Evolutionary conservation across 2,797 vertebrate genomes (phyloP).

Genomic region (Streptopelia turtur): DNA sequence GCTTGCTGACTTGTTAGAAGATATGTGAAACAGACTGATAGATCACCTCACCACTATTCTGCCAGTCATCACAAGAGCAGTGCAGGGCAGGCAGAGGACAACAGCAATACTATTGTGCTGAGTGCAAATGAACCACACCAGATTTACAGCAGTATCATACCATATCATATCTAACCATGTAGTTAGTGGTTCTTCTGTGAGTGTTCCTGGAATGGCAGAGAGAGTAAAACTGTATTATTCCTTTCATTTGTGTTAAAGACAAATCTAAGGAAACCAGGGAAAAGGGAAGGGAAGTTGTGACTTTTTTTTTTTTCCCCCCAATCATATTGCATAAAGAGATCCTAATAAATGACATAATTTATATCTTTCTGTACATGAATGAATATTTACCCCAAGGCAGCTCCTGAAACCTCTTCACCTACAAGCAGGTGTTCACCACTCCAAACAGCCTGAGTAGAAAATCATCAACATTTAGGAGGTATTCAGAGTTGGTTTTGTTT

Average conservation of each 20-base stretch:
- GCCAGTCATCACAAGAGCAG: neutral
- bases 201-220: neutral
- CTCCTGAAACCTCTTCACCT: neutral
- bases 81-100: neutral
- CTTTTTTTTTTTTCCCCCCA: neutral
- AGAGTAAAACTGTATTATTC: neutral
- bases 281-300: neutral
- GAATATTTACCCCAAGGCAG: neutral
- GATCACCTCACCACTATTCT: neutral
- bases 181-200: neutral
- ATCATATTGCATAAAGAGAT: accelerated
- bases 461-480: neutral
- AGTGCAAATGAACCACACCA: neutral
- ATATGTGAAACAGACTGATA: neutral
- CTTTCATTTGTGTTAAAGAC: neutral
- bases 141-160: neutral
- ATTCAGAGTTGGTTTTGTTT: neutral
- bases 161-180: accelerated
- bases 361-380: neutral
- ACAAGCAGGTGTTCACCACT: neutral
- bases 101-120: neutral
- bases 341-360: neutral
- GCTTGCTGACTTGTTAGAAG: neutral
- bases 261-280: neutral
- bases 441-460: neutral